Evolutionary conservation across 2,113 vertebrate genomes (phyloP).

Genomic region (Limanda limanda): DNA sequence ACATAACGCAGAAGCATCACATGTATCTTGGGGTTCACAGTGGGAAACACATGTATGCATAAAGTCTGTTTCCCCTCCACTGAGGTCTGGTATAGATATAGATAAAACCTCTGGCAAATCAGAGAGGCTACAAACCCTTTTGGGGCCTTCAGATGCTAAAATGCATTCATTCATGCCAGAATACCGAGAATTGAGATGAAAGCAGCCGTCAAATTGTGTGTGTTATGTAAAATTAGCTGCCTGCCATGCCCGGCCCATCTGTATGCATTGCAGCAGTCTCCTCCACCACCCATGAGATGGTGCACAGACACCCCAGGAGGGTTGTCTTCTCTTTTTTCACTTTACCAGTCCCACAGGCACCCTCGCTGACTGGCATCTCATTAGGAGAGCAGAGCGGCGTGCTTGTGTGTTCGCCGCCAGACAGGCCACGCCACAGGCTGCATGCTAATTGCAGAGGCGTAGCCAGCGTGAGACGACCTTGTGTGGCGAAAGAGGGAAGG

Average conservation of each 20-base stretch:
- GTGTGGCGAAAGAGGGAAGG: conserved; percentile 53
- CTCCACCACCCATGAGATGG: conserved; percentile 54
- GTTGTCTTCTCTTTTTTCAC: conserved; percentile 23
- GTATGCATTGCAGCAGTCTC: conserved; percentile 49
- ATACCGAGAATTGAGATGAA: conserved; percentile 24
- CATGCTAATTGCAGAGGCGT: conserved; percentile 80
- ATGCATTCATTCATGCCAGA: conserved; percentile 14
- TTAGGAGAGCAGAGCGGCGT: conserved; percentile 65
- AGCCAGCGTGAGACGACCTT: conserved; percentile 74
- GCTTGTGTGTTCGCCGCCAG: conserved; percentile 62
- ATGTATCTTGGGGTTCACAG: neutral
- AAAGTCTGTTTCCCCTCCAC: neutral
- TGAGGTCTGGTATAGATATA: conserved; percentile 3
- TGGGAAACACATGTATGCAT: neutral
- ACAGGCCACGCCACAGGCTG: conserved; percentile 76
- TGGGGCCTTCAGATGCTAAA: neutral
- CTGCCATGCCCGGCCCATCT: conserved; percentile 12
- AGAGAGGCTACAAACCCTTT: neutral
- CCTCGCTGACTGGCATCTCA: conserved; percentile 76
- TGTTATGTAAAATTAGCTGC: conserved; percentile 52
- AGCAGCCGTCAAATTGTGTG: conserved; percentile 29
- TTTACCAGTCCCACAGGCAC: conserved; percentile 55
- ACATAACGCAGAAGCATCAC: neutral
- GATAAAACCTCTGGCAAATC: conserved; percentile 4
- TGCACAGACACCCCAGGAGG: conserved; percentile 42